phyloP scores from a whole-genome alignment of 2,888 invertebrate species.

The Leucania comma region DNA sequence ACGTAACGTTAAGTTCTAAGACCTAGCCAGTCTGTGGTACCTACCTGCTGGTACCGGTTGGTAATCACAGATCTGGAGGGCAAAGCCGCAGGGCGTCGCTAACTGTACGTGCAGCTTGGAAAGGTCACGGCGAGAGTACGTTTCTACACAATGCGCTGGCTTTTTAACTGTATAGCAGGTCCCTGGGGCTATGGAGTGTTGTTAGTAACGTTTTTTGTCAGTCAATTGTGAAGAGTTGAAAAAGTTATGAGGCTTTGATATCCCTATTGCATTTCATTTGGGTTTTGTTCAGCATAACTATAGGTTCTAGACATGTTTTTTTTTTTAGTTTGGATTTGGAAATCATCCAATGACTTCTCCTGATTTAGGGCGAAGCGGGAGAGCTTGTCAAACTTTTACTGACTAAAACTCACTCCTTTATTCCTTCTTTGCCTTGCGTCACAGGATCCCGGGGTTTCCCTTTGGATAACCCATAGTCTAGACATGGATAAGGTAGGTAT shows the following conservation, averaged over 20 bases:
- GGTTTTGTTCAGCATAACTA: too few relatives aligned
- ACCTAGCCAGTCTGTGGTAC: constrained; percentile 9
- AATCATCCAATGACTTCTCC: too few relatives aligned
- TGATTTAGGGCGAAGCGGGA: too few relatives aligned
- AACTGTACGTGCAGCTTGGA: constrained; percentile 49
- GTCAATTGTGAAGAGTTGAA: background rate
- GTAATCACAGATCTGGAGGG: constrained; percentile 53
- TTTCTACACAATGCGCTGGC: constrained; percentile 36
- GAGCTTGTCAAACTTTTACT: too few relatives aligned
- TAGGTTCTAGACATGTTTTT: too few relatives aligned
- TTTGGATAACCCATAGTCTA: too few relatives aligned
- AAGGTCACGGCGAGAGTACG: constrained; percentile 47
- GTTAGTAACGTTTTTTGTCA: background rate
- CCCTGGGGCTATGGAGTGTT: constrained; percentile 13
- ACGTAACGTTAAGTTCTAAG: constrained; percentile 22
- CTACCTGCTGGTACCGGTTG: constrained; percentile 47
- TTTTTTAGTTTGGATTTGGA: too few relatives aligned
- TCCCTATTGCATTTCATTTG: too few relatives aligned
- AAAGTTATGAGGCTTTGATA: background rate
- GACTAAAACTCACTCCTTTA: too few relatives aligned
- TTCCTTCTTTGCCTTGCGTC: too few relatives aligned
- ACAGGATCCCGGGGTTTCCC: too few relatives aligned
- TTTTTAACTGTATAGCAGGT: constrained; percentile 21
- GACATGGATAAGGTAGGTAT: too few relatives aligned
- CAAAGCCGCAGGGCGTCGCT: constrained; percentile 49